Base-by-base conservation (phyloP, 2,888 invertebrate species). In the Argynnis bischoffii region DNA sequence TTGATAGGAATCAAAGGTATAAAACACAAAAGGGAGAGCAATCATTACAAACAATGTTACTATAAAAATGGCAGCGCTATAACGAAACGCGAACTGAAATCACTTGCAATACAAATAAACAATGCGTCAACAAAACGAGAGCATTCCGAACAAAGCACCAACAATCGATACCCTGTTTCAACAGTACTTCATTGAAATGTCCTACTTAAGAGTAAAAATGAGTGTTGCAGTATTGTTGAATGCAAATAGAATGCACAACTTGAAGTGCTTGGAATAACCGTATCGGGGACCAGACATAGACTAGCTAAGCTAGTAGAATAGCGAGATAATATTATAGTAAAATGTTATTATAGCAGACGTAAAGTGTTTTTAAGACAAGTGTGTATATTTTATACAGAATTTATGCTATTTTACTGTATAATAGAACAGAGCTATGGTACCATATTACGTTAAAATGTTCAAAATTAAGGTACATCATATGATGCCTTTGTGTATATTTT, bases 221-320 rank as follows among this genome's bases (percentile, higher is more conserved):
- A 87, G 77, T 79, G 84, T 83, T 79, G 82, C 83, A 78, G 81
- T 78, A 81, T 77, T 82, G 81, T 81, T 84, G 81, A 79, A 87
- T 86, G 86, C 84, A 86, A 88, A 88, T 84, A 87, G 87, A 87
- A 87, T 87, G 85, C 85, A 75, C 84, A 83, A 85, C 83, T 88
- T 85, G 79, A 82, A 87, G 84, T 83, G 81, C 87, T 80, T 75
- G 69, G 79, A 73, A 74, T 74, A 87, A 86, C 84, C 82, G 83
- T 88, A 88, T 86, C 87, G 83, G 79, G 77, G 78, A 5, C 31
- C 55, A 55, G 70, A 63, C 59, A 21, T 48, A 72, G 73, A 73
- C 63, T 57, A 73, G 51, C 41, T 21, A 51, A 66, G 4, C 53
- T 60, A 47, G 26, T 57, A 74, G 72, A 74, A 48, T 60, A 46